Evolutionary conservation across 2,113 vertebrate genomes (phyloP).

Genomic region (Thalassarche chlororhynchos): DNA sequence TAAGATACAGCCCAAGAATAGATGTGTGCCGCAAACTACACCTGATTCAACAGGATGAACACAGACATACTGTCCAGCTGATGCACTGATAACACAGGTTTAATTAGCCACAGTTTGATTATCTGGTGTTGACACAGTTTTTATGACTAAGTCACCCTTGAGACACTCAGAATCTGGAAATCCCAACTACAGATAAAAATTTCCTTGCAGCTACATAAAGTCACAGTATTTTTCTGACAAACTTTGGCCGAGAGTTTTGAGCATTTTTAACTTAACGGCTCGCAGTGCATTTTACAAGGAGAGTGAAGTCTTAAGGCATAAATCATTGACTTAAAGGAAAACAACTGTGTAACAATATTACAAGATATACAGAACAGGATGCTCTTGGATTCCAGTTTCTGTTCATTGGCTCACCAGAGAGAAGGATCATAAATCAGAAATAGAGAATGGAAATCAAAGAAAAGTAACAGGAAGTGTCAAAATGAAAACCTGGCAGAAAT

Average conservation of each 20-base stretch:
- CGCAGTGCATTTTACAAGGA: constrained; percentile 48
- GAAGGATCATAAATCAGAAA: constrained; percentile 62
- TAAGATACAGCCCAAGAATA: neutral
- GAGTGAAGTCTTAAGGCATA: constrained; percentile 34
- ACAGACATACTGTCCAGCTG: neutral
- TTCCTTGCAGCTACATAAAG: constrained; percentile 35
- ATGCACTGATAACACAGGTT: neutral
- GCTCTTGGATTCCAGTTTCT: constrained; percentile 56
- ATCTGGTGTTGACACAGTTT: constrained; percentile 20
- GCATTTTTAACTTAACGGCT: constrained; percentile 42
- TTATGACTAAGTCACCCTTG: constrained; percentile 48
- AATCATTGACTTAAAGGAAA: constrained; percentile 65
- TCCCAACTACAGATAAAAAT: constrained; percentile 33
- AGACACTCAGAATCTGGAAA: constrained; percentile 21
- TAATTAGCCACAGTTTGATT: constrained; percentile 25
- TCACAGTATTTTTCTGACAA: constrained; percentile 24
- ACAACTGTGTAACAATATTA: constrained; percentile 65
- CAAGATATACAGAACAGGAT: constrained; percentile 60
- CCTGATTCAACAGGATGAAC: neutral
- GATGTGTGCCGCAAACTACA: constrained; percentile 23
- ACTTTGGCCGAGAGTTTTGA: constrained; percentile 40
- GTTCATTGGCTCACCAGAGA: constrained; percentile 37
- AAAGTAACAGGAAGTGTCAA: constrained; percentile 68
- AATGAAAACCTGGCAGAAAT: constrained; percentile 69
- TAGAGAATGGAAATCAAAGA: constrained; percentile 59